Evolutionary conservation across 2,797 vertebrate genomes (phyloP).

Genomic region (Pangasius mekongensis): DNA sequence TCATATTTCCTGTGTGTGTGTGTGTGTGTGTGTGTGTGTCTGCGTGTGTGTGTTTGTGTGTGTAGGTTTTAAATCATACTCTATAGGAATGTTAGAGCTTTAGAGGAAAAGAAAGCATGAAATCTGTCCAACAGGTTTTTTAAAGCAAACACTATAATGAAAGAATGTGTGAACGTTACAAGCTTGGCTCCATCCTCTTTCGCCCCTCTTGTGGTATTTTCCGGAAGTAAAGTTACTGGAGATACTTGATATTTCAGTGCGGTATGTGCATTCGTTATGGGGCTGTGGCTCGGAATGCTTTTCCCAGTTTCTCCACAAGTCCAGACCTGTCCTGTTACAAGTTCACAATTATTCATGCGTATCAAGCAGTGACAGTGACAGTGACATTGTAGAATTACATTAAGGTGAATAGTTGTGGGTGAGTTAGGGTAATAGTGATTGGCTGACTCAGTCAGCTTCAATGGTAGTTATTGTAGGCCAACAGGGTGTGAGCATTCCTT

Average conservation of each 20-base stretch:
- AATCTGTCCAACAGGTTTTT: slow-evolving; percentile 68
- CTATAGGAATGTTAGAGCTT: slow-evolving; percentile 69
- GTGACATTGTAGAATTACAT: slow-evolving; percentile 41
- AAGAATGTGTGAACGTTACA: slow-evolving; percentile 75
- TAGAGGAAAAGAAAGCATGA: slow-evolving; percentile 57
- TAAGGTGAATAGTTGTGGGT: slow-evolving; percentile 31
- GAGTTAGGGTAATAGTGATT: slow-evolving; percentile 33
- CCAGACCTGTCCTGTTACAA: slow-evolving; percentile 61
- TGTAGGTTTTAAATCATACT: slow-evolving; percentile 35
- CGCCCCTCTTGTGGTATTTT: slow-evolving; percentile 17
- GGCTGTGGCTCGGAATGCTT: slow-evolving; percentile 70
- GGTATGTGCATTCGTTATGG: slow-evolving; percentile 71
- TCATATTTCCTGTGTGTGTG: background rate
- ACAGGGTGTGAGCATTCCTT: slow-evolving; percentile 45
- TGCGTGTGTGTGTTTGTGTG: background rate
- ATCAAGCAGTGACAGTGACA: slow-evolving; percentile 67
- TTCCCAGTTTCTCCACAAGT: slow-evolving; percentile 69
- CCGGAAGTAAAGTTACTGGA: slow-evolving; percentile 64
- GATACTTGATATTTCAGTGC: slow-evolving; percentile 59
- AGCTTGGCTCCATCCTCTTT: slow-evolving; percentile 33
- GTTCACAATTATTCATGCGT: slow-evolving; percentile 46
- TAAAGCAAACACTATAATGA: slow-evolving; percentile 67
- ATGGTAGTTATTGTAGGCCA: slow-evolving; percentile 30
- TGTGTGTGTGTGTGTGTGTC: background rate
- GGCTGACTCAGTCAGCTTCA: slow-evolving; percentile 39